Evolutionary conservation across 92 coral and sea anemone species (phyloP), one percentile per base, ranked within the genome.

Genomic region (Paragorgia papillata): DNA sequence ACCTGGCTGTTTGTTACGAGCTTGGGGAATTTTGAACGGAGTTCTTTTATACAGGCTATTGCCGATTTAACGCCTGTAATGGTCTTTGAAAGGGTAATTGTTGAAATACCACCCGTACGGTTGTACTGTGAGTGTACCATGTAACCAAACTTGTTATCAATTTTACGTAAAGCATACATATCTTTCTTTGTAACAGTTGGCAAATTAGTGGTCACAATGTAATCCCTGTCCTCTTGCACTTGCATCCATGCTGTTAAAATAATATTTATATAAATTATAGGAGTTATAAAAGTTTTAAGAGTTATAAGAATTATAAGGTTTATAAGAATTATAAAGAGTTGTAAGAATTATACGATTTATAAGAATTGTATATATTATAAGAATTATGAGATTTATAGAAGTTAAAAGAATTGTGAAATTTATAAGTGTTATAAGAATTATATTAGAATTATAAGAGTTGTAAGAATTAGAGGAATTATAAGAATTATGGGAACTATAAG

Each of bases 1-100:
- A 66, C 74, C 53, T 85, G 90, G 44, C 82, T 76, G 10, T 48
- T 59, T 15, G 88, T 76, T 17, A 90, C 83, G 14, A 88, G 83
- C 2, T 51, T 50, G 26, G 92, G 88, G 40, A 51, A 83, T 24
- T 62, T 15, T 20, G 34, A 59, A 50, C 62, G 70, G 28, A 88
- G 74, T 1, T 57, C 24, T 10, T 69, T 17, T 26, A 90, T 75
- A 25, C 79, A 81, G 19, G 58, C 24, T 60, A 67, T 57, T 13
- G 97, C 92, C 31, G 50, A 34, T 25, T 71, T 71, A 17, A 40
- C 59, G 73, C 62, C 71, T 55, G 62, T 33, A 14, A 69, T 75
- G 26, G 59, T 46, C 53, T 79, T 82, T 28, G 35, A n/a, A 0
- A 90, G 64, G 41, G 69, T 49, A 27, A 90, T 83, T n/a, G 35